Conservation (phyloP, 1,140 invertebrate species). For the Sycophaga agraensis region DNA sequence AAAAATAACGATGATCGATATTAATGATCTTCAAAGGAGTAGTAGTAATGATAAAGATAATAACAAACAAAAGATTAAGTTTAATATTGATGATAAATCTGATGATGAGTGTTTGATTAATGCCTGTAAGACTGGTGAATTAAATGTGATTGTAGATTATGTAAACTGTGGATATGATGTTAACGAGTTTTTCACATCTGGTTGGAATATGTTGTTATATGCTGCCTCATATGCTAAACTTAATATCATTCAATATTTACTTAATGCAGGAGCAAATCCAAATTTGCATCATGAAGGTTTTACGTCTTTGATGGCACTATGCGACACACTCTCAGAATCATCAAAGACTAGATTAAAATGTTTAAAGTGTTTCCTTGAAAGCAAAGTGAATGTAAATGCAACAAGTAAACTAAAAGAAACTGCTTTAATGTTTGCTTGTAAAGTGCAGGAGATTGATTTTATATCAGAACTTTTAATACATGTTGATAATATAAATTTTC, state of each 20-base stretch:
- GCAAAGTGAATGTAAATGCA: slow-evolving; percentile 43
- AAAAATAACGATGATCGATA: too few relatives aligned
- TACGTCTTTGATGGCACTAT: slow-evolving; percentile 59
- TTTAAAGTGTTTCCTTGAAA: slow-evolving; percentile 40
- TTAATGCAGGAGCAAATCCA: slow-evolving; percentile 46
- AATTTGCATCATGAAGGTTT: slow-evolving; percentile 58
- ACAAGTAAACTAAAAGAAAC: slow-evolving; percentile 53
- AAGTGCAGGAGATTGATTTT: slow-evolving; percentile 48
- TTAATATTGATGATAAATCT: too few relatives aligned
- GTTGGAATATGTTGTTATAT: slow-evolving; percentile 50
- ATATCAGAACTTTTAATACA: slow-evolving; percentile 54
- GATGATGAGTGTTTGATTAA: too few relatives aligned
- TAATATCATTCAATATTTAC: slow-evolving; percentile 42
- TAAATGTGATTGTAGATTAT: slow-evolving; percentile 37
- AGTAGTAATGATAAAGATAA: too few relatives aligned
- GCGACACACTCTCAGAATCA: slow-evolving; percentile 32
- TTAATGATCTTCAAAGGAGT: too few relatives aligned
- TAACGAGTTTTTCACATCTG: slow-evolving; percentile 39
- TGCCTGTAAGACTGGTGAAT: slow-evolving; percentile 39
- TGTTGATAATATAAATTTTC: slow-evolving; percentile 57
- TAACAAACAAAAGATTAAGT: too few relatives aligned
- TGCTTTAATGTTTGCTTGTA: slow-evolving; percentile 60
- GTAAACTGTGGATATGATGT: slow-evolving; percentile 39
- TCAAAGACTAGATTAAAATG: slow-evolving; percentile 36
- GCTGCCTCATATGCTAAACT: slow-evolving; percentile 39